Conservation (phyloP, 1,140 invertebrate genomes). For the Chironomus striatipennis region DNA sequence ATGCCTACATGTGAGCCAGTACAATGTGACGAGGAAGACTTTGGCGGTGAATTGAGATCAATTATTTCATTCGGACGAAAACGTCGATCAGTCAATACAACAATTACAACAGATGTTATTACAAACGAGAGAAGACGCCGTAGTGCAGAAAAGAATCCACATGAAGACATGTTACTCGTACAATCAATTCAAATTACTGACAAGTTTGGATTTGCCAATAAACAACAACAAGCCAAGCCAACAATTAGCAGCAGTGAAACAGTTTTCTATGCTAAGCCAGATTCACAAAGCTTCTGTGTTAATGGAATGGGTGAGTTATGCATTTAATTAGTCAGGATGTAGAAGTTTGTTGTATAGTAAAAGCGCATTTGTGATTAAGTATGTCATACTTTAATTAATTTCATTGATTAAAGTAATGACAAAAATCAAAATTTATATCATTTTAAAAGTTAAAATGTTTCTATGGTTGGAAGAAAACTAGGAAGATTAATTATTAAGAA, state of each 20-base stretch:
- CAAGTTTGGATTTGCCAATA: slow-evolving; percentile 68
- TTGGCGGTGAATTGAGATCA: slow-evolving; percentile 61
- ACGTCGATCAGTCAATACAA: slow-evolving; percentile 28
- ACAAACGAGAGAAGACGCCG: slow-evolving; percentile 29
- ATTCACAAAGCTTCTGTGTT: slow-evolving; percentile 55
- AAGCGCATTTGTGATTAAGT: too few relatives aligned
- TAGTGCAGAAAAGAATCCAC: slow-evolving; percentile 42
- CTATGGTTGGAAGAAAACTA: too few relatives aligned
- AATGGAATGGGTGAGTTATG: slow-evolving; percentile 44
- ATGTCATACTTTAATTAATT: too few relatives aligned
- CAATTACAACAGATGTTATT: slow-evolving; percentile 24
- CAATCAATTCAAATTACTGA: slow-evolving; percentile 87
- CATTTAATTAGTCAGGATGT: not conserved
- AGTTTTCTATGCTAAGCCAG: slow-evolving; percentile 48
- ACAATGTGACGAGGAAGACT: slow-evolving; percentile 69
- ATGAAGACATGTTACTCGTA: slow-evolving; percentile 73
- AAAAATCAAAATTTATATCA: too few relatives aligned
- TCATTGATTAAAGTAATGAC: too few relatives aligned
- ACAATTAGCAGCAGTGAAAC: slow-evolving; percentile 43
- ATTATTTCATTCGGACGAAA: slow-evolving; percentile 67
- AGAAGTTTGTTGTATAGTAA: too few relatives aligned
- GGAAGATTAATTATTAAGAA: too few relatives aligned
- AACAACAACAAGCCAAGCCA: slow-evolving; percentile 41
- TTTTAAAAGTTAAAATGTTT: too few relatives aligned
- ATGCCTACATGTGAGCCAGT: slow-evolving; percentile 87